phyloP scores from a whole-genome alignment of 2,113 vertebrate genomes.

The Delphinus delphis region DNA sequence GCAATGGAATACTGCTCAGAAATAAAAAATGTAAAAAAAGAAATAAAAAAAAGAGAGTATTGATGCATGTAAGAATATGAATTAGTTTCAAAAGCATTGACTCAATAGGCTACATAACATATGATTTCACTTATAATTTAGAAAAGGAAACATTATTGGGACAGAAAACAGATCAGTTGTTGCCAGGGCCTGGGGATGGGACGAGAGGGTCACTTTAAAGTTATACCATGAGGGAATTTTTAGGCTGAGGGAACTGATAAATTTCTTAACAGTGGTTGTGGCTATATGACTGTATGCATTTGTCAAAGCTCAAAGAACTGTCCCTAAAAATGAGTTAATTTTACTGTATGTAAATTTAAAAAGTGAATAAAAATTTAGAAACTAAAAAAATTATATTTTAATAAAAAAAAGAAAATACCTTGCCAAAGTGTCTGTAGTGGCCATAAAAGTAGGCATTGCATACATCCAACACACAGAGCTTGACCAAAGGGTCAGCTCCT shows the following conservation, averaged over 20 bases:
- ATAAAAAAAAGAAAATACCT: background rate
- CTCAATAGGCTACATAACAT: background rate
- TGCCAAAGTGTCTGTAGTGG: background rate
- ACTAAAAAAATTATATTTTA: background rate
- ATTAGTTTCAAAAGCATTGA: background rate
- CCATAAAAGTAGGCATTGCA: background rate
- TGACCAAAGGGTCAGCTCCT: background rate
- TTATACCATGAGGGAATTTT: background rate
- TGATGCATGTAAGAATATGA: background rate
- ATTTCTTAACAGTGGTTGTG: background rate
- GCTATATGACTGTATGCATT: background rate
- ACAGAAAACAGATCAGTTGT: background rate
- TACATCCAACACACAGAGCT: background rate
- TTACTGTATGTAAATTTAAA: background rate
- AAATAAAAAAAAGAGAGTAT: background rate
- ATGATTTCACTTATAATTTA: background rate
- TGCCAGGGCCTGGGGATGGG: background rate
- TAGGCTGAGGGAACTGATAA: background rate
- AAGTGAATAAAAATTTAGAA: background rate
- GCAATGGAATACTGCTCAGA: background rate
- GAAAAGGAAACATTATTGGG: background rate
- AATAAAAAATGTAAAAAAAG: background rate
- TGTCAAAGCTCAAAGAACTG: background rate
- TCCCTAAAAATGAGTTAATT: background rate
- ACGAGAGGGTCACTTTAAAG: background rate